Percentiles rank a stretch among this genome's conserved stretches.
Evolutionary conservation across 2,888 invertebrate species (phyloP).

Genomic region (Chouioia cunea): DNA sequence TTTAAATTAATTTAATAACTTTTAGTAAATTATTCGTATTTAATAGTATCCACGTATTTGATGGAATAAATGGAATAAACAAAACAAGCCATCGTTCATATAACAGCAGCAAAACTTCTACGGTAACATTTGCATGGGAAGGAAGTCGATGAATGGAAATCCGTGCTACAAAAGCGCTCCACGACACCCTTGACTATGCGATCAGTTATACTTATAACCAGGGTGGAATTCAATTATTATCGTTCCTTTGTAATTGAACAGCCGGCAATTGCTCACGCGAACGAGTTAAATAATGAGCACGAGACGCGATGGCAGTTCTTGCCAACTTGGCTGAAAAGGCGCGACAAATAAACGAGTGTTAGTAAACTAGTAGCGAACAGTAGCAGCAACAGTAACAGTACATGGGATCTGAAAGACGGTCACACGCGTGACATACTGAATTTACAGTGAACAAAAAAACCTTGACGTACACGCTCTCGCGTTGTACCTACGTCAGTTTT

Average conservation of each 20-base stretch:
- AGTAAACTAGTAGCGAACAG: too few relatives aligned
- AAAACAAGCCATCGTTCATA: too few relatives aligned
- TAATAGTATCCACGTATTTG: too few relatives aligned
- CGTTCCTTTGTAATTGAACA: slow-evolving; percentile 22
- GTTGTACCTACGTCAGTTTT: slow-evolving; percentile 9
- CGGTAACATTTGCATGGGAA: too few relatives aligned
- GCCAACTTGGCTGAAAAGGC: too few relatives aligned
- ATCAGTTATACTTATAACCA: slow-evolving; percentile 11
- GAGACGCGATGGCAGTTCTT: background rate
- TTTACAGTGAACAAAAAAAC: background rate
- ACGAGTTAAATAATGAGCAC: slow-evolving; percentile 15
- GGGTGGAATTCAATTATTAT: slow-evolving; percentile 19
- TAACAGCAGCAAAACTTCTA: too few relatives aligned
- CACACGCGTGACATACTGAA: slow-evolving; percentile 7
- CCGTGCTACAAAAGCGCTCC: background rate
- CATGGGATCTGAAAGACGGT: background rate
- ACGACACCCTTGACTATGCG: slow-evolving; percentile 1
- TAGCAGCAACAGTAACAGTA: too few relatives aligned
- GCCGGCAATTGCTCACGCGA: slow-evolving; percentile 20
- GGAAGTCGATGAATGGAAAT: too few relatives aligned
- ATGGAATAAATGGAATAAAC: too few relatives aligned
- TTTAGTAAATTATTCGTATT: too few relatives aligned
- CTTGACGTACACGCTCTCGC: slow-evolving; percentile 14
- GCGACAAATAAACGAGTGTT: slow-evolving; percentile 5
- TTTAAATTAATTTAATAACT: too few relatives aligned